Conservation (phyloP, 23 tunicate genomes). For the Oikopleura albicans region DNA sequence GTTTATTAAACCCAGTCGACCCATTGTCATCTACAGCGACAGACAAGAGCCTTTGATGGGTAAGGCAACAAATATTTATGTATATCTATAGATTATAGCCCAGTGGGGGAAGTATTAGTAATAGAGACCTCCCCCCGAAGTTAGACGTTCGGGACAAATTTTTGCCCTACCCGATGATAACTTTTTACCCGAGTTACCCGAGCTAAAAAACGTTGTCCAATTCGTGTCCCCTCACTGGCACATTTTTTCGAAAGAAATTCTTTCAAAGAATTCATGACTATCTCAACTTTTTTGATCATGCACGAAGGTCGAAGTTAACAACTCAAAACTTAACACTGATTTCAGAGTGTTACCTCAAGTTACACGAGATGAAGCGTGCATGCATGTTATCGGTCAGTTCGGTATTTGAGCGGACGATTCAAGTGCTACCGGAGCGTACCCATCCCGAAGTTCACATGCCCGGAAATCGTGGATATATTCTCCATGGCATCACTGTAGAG, state of each 20-base stretch:
- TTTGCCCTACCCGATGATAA: no score
- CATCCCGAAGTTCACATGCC: constrained; percentile 77
- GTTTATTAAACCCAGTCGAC: constrained; percentile 36
- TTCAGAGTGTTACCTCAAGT: neutral
- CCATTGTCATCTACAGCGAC: constrained; percentile 70
- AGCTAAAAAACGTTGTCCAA: no score
- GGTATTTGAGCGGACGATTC: neutral
- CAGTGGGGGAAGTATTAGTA: no score
- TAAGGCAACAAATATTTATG: constrained; percentile 17
- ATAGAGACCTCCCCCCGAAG: no score
- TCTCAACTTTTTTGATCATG: no score
- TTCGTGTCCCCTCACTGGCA: no score
- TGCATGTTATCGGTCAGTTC: constrained; percentile 15
- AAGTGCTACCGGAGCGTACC: constrained; percentile 68
- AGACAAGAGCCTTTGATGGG: constrained; percentile 77
- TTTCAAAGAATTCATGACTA: no score
- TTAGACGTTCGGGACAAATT: no score
- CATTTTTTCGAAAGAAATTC: no score
- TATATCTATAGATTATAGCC: neutral
- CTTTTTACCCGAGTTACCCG: no score
- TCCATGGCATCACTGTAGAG: constrained; percentile 55
- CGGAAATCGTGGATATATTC: constrained; percentile 40
- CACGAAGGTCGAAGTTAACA: no score
- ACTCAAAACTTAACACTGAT: no score
- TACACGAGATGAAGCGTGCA: neutral